Conservation (phyloP, 2,113 vertebrate species). For the Gymnocephalus cernua region DNA sequence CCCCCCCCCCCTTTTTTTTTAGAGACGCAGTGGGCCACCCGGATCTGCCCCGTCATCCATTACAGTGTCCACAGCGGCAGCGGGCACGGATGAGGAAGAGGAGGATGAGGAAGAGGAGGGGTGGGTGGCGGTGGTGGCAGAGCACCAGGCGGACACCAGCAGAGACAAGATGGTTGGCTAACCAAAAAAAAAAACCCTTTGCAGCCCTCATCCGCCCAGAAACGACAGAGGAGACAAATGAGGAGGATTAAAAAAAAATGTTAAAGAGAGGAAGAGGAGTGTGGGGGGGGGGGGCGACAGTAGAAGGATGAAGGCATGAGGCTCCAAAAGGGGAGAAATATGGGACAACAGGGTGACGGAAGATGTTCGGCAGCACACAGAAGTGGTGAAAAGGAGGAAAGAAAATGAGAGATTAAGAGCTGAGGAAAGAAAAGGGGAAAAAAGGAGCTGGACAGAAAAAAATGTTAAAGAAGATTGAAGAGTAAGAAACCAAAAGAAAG, state of each 20-base stretch:
- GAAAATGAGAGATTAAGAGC: constrained; percentile 58
- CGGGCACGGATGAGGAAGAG: constrained; percentile 53
- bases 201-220: constrained; percentile 45
- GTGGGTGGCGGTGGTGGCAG: constrained; percentile 47
- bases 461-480: constrained; percentile 14
- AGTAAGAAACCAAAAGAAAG: constrained; percentile 1
- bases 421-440: not conserved
- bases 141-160: constrained; percentile 72
- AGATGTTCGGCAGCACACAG: constrained; percentile 31
- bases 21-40: constrained; percentile 64
- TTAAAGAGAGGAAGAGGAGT: constrained; percentile 1
- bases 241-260: constrained; percentile 54
- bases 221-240: constrained; percentile 58
- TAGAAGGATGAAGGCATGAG: constrained; percentile 55
- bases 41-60: constrained; percentile 76
- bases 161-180: constrained; percentile 71
- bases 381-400: constrained; percentile 30
- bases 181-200: constrained; percentile 36
- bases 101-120: constrained; percentile 24
- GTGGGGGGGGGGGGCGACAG: constrained; percentile 13
- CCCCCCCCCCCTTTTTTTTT: constrained; percentile 18
- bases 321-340: constrained; percentile 33
- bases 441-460: not conserved
- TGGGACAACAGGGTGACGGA: constrained; percentile 35
- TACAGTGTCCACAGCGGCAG: constrained; percentile 53